These are phyloP conservation scores for Atherix ibis DNA, from an alignment of 2,888 invertebrate species.

Conservation along the genomic window DNA sequence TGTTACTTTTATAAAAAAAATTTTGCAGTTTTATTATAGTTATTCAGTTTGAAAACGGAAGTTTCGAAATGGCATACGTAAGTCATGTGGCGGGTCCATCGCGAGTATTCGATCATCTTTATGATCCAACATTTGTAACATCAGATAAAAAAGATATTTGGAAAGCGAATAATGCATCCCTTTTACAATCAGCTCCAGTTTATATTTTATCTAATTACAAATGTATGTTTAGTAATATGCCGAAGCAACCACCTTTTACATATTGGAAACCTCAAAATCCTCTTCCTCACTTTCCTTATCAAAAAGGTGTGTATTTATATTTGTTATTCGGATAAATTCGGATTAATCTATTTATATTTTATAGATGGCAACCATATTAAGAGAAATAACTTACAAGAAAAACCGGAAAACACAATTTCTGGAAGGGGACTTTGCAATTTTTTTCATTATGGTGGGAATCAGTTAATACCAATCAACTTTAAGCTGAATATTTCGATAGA, in stretches of 20 bases:
- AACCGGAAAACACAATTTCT: neutral
- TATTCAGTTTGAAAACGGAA: too few relatives aligned
- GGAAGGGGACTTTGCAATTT: neutral
- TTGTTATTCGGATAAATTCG: neutral
- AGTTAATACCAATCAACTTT: constrained; percentile 1
- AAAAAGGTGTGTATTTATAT: constrained; percentile 10
- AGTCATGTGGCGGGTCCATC: constrained; percentile 12
- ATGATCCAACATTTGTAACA: constrained; percentile 13
- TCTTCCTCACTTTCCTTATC: constrained; percentile 7
- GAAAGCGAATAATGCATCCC: constrained; percentile 10
- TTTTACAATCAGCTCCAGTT: constrained; percentile 12
- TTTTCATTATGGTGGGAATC: constrained; percentile 11
- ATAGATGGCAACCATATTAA: neutral
- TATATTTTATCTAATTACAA: constrained; percentile 13
- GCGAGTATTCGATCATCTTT: constrained; percentile 15
- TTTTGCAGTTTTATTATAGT: too few relatives aligned
- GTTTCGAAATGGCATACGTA: constrained; percentile 9
- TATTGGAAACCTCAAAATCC: constrained; percentile 10
- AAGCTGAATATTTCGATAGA: neutral
- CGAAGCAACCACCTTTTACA: constrained; percentile 10
- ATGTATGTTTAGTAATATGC: constrained; percentile 16
- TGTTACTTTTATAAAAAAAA: too few relatives aligned
- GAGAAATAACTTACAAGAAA: neutral
- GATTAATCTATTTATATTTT: neutral
- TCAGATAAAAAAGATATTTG: constrained; percentile 12